These are phyloP conservation scores for Coreius guichenoti DNA, from an alignment of 2,797 vertebrate genomes.

Conservation along the genomic window DNA sequence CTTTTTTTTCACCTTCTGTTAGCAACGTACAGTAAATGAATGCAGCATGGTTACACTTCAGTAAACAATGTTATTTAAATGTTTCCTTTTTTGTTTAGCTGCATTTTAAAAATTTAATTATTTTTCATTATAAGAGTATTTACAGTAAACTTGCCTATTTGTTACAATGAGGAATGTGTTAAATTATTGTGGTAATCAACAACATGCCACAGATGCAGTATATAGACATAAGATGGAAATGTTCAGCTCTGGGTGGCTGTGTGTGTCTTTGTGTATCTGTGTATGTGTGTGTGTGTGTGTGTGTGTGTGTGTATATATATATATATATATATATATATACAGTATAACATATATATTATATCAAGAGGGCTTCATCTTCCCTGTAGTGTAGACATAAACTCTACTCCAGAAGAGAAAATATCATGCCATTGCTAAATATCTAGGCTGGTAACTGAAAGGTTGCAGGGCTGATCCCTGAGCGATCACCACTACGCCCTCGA, in stretches of 20 bases:
- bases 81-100: background rate
- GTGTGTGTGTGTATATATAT: no score
- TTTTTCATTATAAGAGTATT: background rate
- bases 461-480: background rate
- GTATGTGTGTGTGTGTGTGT: no score
- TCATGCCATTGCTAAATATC: background rate
- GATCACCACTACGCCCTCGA: background rate
- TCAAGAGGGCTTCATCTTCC: background rate
- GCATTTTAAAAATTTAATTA: constrained; percentile 1
- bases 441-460: background rate
- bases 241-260: no score
- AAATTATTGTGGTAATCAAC: background rate
- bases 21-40: background rate
- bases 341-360: background rate
- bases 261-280: no score
- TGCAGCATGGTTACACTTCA: background rate
- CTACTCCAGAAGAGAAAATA: background rate
- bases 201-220: background rate
- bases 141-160: constrained; percentile 14
- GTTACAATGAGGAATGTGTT: background rate
- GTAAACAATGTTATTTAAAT: background rate
- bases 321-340: background rate
- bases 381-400: background rate
- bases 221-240: background rate
- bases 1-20: background rate